phyloP scores from a whole-genome alignment of 1,140 invertebrate genomes.

The Papilio machaon region DNA sequence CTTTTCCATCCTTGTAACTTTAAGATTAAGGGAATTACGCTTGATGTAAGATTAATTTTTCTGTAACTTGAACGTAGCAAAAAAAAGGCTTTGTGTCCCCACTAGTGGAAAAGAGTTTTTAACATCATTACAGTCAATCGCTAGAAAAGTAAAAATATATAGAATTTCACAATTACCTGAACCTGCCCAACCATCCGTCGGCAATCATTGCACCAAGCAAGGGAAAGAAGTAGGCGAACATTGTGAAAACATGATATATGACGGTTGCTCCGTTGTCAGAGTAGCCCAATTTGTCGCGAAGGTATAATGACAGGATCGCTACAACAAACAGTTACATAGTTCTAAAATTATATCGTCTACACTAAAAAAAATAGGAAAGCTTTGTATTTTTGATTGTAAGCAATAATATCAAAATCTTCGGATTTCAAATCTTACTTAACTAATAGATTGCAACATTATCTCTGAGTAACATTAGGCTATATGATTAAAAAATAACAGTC shows the following conservation, averaged over 20 bases:
- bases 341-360: neutral
- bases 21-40: too few species aligned
- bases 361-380: neutral
- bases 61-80: too few species aligned
- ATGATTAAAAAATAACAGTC: too few species aligned
- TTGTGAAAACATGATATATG: constrained; percentile 90
- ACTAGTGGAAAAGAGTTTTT: neutral
- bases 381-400: too few species aligned
- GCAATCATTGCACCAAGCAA: constrained; percentile 93
- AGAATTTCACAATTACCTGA: constrained; percentile 71
- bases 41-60: too few species aligned
- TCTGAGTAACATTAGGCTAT: too few species aligned
- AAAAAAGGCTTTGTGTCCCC: too few species aligned
- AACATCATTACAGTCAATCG: too few species aligned
- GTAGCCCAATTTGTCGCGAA: constrained; percentile 86
- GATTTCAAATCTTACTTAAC: too few species aligned
- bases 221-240: constrained; percentile 91
- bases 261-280: constrained; percentile 87
- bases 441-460: too few species aligned
- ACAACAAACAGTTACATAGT: constrained; percentile 52
- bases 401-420: too few species aligned
- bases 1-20: too few species aligned
- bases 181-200: constrained; percentile 91
- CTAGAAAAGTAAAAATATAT: neutral
- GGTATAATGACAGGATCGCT: constrained; percentile 91